These are phyloP conservation scores for Entomobrya proxima DNA, from an alignment of 2,888 invertebrate species.

Conservation along the genomic window DNA sequence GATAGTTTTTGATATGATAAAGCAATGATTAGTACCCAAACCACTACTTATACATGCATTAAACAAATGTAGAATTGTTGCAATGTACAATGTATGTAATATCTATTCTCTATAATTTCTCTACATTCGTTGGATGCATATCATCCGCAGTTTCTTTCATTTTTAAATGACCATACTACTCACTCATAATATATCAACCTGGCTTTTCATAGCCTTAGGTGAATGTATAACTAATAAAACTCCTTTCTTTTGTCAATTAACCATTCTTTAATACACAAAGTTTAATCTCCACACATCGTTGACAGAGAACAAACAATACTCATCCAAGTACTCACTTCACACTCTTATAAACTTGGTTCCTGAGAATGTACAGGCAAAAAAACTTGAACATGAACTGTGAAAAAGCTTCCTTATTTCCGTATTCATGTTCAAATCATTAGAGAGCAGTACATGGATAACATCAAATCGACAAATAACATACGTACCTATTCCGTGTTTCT, in stretches of 20 bases:
- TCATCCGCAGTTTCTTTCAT: no score
- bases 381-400: slow-evolving; percentile 31
- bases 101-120: no score
- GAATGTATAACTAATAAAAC: slow-evolving; percentile 21
- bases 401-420: slow-evolving; percentile 50
- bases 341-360: background rate
- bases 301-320: slow-evolving; percentile 23
- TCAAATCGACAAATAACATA: no score
- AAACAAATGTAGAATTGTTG: no score
- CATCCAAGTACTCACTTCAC: slow-evolving; percentile 2
- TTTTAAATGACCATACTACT: no score
- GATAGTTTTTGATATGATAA: slow-evolving; percentile 14
- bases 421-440: background rate
- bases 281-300: background rate
- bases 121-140: no score
- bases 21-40: background rate
- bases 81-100: no score
- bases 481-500: background rate
- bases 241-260: slow-evolving; percentile 13
- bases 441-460: background rate
- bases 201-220: background rate
- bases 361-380: background rate
- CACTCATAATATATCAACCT: no score
- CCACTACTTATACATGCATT: background rate
- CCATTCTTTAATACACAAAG: background rate